Evolutionary conservation across 2,797 vertebrate species (phyloP).

Genomic region (Gallinago stenura): DNA sequence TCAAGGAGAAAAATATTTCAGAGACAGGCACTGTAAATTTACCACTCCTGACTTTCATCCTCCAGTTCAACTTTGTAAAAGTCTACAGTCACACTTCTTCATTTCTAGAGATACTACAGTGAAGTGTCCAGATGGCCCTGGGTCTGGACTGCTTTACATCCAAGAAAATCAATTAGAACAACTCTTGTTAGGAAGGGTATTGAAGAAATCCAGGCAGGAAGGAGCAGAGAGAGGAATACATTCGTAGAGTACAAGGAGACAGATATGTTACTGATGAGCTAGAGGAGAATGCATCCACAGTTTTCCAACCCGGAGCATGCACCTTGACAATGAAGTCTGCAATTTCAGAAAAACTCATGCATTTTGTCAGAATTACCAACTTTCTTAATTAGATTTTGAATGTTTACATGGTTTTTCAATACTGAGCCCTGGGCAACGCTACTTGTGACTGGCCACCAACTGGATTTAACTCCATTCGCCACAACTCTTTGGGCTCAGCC

Average conservation of each 20-base stretch:
- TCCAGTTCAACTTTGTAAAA: background rate
- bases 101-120: background rate
- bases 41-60: background rate
- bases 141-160: background rate
- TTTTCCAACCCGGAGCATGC: background rate
- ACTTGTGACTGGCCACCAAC: background rate
- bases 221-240: background rate
- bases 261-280: background rate
- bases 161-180: background rate
- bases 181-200: background rate
- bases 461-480: background rate
- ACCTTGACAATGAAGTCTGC: background rate
- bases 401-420: too few relatives aligned
- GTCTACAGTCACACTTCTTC: background rate
- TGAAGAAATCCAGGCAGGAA: background rate
- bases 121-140: background rate
- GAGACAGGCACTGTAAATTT: background rate
- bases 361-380: background rate
- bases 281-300: background rate
- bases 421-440: background rate
- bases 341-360: background rate
- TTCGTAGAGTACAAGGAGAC: background rate
- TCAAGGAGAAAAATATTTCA: background rate
- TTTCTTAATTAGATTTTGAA: too few relatives aligned
- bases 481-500: too few relatives aligned